These are phyloP conservation scores for Melieria crassipennis DNA, from an alignment of 2,888 invertebrate species.

Conservation along the genomic window DNA sequence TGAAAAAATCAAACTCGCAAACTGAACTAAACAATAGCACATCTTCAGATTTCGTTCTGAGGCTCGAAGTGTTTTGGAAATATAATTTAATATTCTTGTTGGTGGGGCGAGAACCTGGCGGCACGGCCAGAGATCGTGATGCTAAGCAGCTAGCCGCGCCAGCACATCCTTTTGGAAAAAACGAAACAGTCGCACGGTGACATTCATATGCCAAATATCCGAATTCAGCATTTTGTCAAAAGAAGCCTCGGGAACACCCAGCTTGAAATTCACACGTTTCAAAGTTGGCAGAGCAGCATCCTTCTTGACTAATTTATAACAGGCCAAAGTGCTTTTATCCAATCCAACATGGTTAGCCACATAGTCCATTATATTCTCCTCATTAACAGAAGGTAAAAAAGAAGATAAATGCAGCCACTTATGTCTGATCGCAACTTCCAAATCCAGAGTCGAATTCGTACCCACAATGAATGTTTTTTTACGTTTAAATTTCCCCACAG, in stretches of 20 bases:
- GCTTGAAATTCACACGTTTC: constrained; percentile 1
- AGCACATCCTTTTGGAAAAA: no score
- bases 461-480: background rate
- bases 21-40: no score
- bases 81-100: no score
- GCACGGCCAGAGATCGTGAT: no score
- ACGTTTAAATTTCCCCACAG: background rate
- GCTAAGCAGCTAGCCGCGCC: no score
- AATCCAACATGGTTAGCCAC: background rate
- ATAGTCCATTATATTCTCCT: background rate
- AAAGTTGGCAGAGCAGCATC: background rate
- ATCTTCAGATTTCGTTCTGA: no score
- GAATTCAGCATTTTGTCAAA: background rate
- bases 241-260: no score
- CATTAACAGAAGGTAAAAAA: background rate
- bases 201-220: background rate
- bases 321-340: background rate
- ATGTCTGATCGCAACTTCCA: background rate
- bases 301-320: background rate
- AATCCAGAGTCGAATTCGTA: background rate
- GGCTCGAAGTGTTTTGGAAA: no score
- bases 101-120: no score
- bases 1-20: no score
- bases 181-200: background rate
- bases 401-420: no score